Evolutionary conservation across 2,797 vertebrate species (phyloP), one percentile per base, ranked within the genome.

Genomic region (Sebastiscus tertius): DNA sequence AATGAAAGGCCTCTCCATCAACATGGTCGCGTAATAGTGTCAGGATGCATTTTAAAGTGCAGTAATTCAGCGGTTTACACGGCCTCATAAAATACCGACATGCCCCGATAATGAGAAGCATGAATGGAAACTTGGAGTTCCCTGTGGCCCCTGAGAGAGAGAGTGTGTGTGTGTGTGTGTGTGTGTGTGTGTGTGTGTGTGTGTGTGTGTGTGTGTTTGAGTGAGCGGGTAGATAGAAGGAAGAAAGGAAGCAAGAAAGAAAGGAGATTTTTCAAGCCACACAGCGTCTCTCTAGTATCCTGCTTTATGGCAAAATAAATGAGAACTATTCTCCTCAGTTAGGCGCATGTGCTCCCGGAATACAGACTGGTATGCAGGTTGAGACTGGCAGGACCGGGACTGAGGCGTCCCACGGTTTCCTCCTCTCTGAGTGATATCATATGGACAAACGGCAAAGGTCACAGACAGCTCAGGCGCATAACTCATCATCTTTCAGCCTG

Each of bases 1-100:
- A 93, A 91, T 94, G 95, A 94, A 95, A 95, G 93, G 92, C 91
- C 90, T 93, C 74, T 92, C 92, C 93, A 91, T 94, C 94, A 93
- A 88, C 93, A 73, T 77, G 88, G 90, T 92, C 94, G 88, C 88
- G 91, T 96, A 96, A 95, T 92, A 92, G 93, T 96, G 96, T 96
- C 95, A 94, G 93, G 93, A 95, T 92, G 86, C 91, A 94, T 96
- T 96, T 95, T 94, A 96, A 95, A 96, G 95, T 94, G 95, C 93
- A 93, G 94, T 96, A 96, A 96, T 95, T 96, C 95, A 95, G 91
- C 64, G 92, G 89, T 96, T 96, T 96, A 96, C 96, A 96, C 83
- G 89, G 89, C 87, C 94, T 92, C 94, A 94, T 96, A 96, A 96
- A 96, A 94, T 91, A 88, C 96, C 96, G 89, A 93, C 94, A 95